phyloP scores from a whole-genome alignment of 2,888 invertebrate species.

The Iselma pallidipennis region DNA sequence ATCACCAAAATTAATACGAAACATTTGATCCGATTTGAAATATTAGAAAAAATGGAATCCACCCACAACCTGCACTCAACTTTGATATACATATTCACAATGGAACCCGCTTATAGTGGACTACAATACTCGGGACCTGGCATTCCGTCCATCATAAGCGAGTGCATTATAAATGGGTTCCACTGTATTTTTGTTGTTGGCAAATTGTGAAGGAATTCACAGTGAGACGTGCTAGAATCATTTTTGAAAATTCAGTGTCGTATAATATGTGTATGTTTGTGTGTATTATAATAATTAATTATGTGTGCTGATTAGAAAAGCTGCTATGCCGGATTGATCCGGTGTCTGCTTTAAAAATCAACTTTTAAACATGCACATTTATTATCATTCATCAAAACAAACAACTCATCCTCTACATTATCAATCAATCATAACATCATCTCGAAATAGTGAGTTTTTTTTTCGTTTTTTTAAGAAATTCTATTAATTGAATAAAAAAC shows the following conservation, averaged over 20 bases:
- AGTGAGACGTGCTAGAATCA: conserved; percentile 18
- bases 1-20: background rate
- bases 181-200: too few species aligned
- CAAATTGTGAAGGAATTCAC: conserved; percentile 20
- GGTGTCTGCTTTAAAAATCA: too few species aligned
- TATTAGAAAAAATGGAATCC: conserved; percentile 7
- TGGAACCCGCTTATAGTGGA: too few species aligned
- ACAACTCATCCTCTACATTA: background rate
- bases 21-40: background rate
- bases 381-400: background rate
- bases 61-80: conserved; percentile 12
- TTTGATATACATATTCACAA: too few species aligned
- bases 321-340: too few species aligned
- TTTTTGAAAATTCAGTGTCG: too few species aligned
- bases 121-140: too few species aligned
- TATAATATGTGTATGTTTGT: too few species aligned
- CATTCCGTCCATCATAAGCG: too few species aligned
- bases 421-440: conserved; percentile 12
- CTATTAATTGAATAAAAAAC: conserved; percentile 21
- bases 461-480: background rate
- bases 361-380: background rate
- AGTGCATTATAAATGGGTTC: too few species aligned
- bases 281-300: too few species aligned
- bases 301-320: too few species aligned
- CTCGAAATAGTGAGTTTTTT: conserved; percentile 9